Evolutionary conservation across 1,140 invertebrate species (phyloP), one percentile per base, ranked within the genome.

Genomic region (Mamestra configurata): DNA sequence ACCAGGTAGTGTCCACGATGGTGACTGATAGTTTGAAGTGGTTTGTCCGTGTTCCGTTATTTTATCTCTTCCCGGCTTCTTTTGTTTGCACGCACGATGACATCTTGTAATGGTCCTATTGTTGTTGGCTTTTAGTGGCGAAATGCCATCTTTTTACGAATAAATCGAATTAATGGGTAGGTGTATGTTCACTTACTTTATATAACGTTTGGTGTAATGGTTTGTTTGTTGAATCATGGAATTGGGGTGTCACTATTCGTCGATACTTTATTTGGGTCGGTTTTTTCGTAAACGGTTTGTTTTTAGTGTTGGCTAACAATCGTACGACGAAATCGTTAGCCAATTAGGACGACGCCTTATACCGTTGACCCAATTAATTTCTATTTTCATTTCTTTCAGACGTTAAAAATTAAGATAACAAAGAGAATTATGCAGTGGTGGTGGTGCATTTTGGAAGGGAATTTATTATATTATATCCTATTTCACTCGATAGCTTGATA

Each of bases 81-180:
- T 94, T 94, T 94, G 93, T 94, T 93, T 91, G 88, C 89, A 94
- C 92, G 93, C 92, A 90, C 92, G 88, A 89, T 91, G 92, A 94
- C 93, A 92, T 94, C 89, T 82, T 84, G 82, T 94, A 94, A 94
- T 94, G 87, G 90, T 18, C 78, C 86, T 85, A 92, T 94, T 94
- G 91, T 94, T 92, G 89, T 88, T 89, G 83, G 83, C 82, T 82
- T 88, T 83, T 86, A 91, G 73, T 72, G 43, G 53, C 46, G 70
- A 64, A 75, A 79, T 71, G 51, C n/a, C 11, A 59, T 68, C 4
- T 40, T 51, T 51, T 35, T 53, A 37, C 46, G 43, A 64, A 77
- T 64, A 66, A 40, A 77, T 53, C 59, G 24, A 66, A 77, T 53
- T 46, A 68, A 77, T 68, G 13, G 35, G 53, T 37, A 57, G 11